Conservation (phyloP, 1,140 invertebrate genomes). For the Magallana gigas region DNA sequence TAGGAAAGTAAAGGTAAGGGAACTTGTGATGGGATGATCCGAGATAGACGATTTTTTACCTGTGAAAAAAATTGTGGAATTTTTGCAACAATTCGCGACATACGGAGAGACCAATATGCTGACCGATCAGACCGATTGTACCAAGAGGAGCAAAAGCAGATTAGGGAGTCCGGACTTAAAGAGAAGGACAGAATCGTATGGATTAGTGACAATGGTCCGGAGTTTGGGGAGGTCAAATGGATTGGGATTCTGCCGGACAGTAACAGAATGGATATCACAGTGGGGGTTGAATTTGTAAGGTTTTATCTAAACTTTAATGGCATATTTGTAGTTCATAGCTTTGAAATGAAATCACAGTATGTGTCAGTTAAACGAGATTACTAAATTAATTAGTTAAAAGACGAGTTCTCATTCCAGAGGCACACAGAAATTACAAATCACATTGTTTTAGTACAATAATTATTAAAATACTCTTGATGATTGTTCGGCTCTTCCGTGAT, state of each 20-base stretch:
- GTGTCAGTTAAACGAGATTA: too few species aligned
- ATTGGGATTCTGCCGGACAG: constrained; percentile 81
- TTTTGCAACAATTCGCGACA: constrained; percentile 73
- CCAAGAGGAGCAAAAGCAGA: constrained; percentile 20
- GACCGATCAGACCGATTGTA: neutral
- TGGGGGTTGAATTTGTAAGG: constrained; percentile 84
- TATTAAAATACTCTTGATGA: too few species aligned
- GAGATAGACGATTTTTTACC: constrained; percentile 70
- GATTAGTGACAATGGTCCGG: constrained; percentile 81
- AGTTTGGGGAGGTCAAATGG: constrained; percentile 82
- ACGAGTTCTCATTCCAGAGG: too few species aligned
- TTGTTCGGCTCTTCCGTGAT: too few species aligned
- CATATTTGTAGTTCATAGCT: too few species aligned
- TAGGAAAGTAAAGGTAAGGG: constrained; percentile 70
- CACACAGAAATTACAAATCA: too few species aligned
- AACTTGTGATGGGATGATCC: constrained; percentile 72
- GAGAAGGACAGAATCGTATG: constrained; percentile 82
- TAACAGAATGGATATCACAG: constrained; percentile 79
- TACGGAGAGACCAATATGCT: constrained; percentile 55
- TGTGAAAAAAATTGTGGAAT: constrained; percentile 69
- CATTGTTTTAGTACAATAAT: too few species aligned
- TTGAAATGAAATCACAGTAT: too few species aligned
- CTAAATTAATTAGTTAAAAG: too few species aligned
- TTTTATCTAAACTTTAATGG: neutral
- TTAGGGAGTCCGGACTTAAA: constrained; percentile 70